Evolutionary conservation across 2,113 vertebrate genomes (phyloP).

Genomic region (Oceanodroma tethys): DNA sequence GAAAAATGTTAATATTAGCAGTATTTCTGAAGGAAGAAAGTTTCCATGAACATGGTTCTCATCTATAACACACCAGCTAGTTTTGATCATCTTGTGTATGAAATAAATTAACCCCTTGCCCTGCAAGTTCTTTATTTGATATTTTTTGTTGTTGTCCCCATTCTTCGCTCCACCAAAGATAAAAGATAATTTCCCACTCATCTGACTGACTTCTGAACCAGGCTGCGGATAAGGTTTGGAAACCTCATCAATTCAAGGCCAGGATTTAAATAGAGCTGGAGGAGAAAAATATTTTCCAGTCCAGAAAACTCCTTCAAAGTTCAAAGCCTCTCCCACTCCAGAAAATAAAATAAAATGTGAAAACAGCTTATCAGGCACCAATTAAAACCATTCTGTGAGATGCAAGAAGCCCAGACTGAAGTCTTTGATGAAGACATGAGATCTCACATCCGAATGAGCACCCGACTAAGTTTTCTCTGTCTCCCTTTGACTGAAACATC

Average conservation of each 20-base stretch:
- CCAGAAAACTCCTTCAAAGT: background rate
- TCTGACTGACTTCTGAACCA: background rate
- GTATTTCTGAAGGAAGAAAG: background rate
- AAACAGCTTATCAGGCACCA: background rate
- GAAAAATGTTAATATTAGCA: background rate
- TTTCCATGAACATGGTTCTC: background rate
- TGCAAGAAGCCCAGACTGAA: background rate
- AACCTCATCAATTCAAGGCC: background rate
- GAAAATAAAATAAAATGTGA: background rate
- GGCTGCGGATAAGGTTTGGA: background rate
- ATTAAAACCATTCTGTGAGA: background rate
- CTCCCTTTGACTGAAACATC: background rate
- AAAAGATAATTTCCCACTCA: background rate
- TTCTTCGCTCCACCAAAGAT: background rate
- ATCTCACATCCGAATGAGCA: background rate
- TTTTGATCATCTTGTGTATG: background rate
- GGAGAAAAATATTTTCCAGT: background rate
- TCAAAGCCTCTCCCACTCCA: background rate
- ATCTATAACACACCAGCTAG: background rate
- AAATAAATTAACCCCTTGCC: background rate
- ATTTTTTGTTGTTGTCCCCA: background rate
- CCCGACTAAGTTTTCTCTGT: background rate
- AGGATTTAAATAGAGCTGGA: background rate
- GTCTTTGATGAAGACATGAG: background rate
- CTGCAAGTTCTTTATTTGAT: background rate